phyloP scores from a whole-genome alignment of 1,140 invertebrate genomes.

The Cataglyphis hispanica region DNA sequence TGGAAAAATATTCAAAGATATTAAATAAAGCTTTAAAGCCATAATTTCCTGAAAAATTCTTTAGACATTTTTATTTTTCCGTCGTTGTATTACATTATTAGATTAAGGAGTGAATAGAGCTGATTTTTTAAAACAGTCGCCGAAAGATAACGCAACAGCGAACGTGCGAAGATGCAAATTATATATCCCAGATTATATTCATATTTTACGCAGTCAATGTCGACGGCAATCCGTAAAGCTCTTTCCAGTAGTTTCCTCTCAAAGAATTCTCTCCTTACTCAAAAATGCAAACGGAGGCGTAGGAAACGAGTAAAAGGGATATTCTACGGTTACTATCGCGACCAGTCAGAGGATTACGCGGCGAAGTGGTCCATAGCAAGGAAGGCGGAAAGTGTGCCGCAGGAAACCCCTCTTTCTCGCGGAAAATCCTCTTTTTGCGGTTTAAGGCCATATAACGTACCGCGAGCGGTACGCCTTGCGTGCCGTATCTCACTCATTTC shows the following conservation, averaged over 20 bases:
- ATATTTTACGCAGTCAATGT: constrained; percentile 36
- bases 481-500: constrained; percentile 58
- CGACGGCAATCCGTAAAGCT: constrained; percentile 39
- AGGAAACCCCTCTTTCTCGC: background rate
- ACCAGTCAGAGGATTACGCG: constrained; percentile 52
- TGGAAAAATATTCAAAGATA: background rate
- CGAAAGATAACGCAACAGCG: constrained; percentile 16
- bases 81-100: background rate
- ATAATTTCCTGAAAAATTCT: background rate
- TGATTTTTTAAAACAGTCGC: constrained; percentile 12
- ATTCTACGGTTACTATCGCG: constrained; percentile 26
- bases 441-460: constrained; percentile 37
- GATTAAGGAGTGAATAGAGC: background rate
- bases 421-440: constrained; percentile 50
- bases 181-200: constrained; percentile 33
- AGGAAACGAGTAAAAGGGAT: background rate
- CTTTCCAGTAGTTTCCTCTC: constrained; percentile 46
- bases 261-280: constrained; percentile 48
- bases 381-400: constrained; percentile 24
- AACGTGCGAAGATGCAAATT: constrained; percentile 45
- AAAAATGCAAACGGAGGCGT: constrained; percentile 46
- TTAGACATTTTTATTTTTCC: background rate
- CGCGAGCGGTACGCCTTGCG: constrained; percentile 21
- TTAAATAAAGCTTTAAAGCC: background rate
- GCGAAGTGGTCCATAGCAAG: constrained; percentile 26